Conservation (phyloP, 2,113 vertebrate genomes). For the Tympanuchus pallidicinctus region DNA sequence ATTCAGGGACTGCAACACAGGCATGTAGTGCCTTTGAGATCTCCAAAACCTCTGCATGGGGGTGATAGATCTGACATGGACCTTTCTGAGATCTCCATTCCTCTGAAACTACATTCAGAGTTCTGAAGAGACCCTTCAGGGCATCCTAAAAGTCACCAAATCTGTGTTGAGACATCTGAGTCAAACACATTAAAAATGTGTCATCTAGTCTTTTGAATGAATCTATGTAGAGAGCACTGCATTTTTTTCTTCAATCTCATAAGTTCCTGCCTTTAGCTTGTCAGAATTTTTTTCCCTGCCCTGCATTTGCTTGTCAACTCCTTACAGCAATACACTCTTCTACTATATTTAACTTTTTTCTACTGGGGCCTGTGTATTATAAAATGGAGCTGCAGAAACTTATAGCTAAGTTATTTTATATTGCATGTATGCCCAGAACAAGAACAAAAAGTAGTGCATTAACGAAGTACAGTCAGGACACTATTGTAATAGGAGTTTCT, state of each 20-base stretch:
- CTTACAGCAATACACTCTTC: background rate
- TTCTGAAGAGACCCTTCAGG: background rate
- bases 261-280: background rate
- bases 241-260: background rate
- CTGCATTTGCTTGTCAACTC: background rate
- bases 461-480: background rate
- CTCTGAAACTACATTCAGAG: background rate
- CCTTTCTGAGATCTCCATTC: background rate
- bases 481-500: background rate
- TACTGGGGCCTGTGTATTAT: background rate
- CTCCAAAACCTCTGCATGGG: background rate
- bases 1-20: background rate
- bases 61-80: background rate
- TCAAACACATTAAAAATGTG: background rate
- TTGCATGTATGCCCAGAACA: background rate
- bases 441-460: background rate
- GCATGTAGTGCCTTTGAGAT: background rate
- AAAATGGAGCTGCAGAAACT: background rate
- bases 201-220: background rate
- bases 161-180: background rate
- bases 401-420: conserved; percentile 10
- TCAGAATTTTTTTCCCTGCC: conserved; percentile 5
- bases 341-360: conserved; percentile 34
- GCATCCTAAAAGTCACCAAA: background rate
- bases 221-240: background rate